A percentile compares a stretch with the other conserved stretches of the same genome.
phyloP scores from a whole-genome alignment of 1,140 invertebrate genomes.

The Telenomus remus region DNA sequence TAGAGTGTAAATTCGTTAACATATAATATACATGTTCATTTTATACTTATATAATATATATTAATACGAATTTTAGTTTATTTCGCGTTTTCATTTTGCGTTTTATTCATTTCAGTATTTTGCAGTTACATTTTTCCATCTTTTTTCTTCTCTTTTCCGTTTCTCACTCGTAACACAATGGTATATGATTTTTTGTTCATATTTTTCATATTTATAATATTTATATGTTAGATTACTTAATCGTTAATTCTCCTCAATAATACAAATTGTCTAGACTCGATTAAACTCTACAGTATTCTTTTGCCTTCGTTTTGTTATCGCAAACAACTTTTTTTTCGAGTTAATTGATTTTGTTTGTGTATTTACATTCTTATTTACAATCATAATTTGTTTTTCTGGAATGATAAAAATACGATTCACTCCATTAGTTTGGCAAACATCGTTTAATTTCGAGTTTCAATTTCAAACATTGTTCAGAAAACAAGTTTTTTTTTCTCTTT shows the following conservation, averaged over 20 bases:
- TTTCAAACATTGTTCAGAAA: neutral
- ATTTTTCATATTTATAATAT: conserved; percentile 40
- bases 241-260: conserved; percentile 21
- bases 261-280: conserved; percentile 56
- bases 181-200: conserved; percentile 27
- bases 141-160: too few species aligned
- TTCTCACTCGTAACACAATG: too few species aligned
- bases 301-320: conserved; percentile 7
- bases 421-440: conserved; percentile 41
- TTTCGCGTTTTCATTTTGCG: conserved; percentile 41
- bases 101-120: too few species aligned
- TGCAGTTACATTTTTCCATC: too few species aligned
- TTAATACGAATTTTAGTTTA: conserved; percentile 44
- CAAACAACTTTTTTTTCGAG: too few species aligned
- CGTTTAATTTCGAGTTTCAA: conserved; percentile 14
- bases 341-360: conserved; percentile 3
- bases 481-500: neutral
- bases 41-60: conserved; percentile 29
- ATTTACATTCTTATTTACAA: conserved; percentile 66
- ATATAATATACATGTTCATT: conserved; percentile 54
- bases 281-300: conserved; percentile 22
- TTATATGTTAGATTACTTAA: conserved; percentile 46
- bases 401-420: conserved; percentile 60
- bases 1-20: conserved; percentile 60
- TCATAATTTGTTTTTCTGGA: conserved; percentile 49